Evolutionary conservation across 2,113 vertebrate genomes (phyloP), one percentile per base, ranked within the genome.

Genomic region (Callithrix jacchus): DNA sequence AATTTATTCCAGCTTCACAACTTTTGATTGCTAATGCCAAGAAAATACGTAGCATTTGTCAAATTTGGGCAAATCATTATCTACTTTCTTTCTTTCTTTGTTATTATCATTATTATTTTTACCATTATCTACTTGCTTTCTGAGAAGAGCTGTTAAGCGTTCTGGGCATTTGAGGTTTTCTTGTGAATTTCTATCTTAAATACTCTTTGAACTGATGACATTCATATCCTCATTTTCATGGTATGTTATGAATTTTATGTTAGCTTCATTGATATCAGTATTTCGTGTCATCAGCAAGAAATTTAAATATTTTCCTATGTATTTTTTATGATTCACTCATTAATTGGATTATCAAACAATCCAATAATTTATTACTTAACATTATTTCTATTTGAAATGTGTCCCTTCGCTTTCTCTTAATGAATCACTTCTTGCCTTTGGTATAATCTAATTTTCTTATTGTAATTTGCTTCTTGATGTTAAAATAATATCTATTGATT

Each of bases 201-300:
- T 54, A 76, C 4, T 79, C 79, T 92, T 77, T 85, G 83, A 91
- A 91, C 61, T 68, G 18, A 74, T 85, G 12, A 83, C 17, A 83
- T 21, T 4, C 40, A 35, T 76, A 27, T 20, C 35, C 49, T 93
- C 18, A 45, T 86, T 88, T 92, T 49, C 73, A 45, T 73, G 30
- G 42, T n/a, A 58, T 20, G 27, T 73, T 89, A 86, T 17, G 11
- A 82, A 89, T 96, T 96, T 93, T 95, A 85, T 79, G 74, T 89
- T 87, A 45, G 80, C 71, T 83, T 96, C 27, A 73, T 47, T 10
- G 25, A 89, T 87, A 49, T 17, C 37, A 92, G 23, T 58, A 47
- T 92, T 91, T 95, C 68, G 61, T 93, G 80, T 91, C 80, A 90
- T 93, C 52, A 96, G 83, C 49, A 88, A 88, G 70, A 90, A 74